Conservation (phyloP, 2,888 invertebrate species). For the Xestia c-nigrum region DNA sequence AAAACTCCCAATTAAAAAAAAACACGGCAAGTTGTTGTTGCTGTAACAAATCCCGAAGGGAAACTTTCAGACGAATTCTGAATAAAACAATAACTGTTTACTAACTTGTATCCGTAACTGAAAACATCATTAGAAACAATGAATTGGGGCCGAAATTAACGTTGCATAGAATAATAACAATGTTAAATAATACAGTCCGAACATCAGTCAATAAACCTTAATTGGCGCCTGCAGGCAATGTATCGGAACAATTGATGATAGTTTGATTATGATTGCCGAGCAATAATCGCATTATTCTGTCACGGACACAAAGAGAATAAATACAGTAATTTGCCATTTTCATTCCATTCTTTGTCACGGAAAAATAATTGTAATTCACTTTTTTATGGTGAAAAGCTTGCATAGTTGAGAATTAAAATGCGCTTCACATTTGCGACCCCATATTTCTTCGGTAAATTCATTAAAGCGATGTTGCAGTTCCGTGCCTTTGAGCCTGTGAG, state of each 20-base stretch:
- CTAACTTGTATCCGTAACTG: neutral
- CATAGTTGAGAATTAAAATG: constrained; percentile 64
- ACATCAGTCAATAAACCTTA: constrained; percentile 51
- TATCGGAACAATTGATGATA: constrained; percentile 60
- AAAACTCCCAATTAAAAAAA: constrained; percentile 6
- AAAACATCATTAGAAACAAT: constrained; percentile 8
- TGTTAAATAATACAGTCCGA: constrained; percentile 27
- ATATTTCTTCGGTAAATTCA: constrained; percentile 73
- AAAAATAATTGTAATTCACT: constrained; percentile 38
- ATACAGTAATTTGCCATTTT: constrained; percentile 45
- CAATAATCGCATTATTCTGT: constrained; percentile 53
- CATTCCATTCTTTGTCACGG: constrained; percentile 31
- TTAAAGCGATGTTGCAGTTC: constrained; percentile 67
- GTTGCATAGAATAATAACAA: constrained; percentile 34
- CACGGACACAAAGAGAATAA: constrained; percentile 51
- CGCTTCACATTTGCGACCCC: constrained; percentile 67
- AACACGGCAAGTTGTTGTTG: constrained; percentile 31
- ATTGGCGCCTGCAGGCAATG: constrained; percentile 61
- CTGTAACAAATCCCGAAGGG: constrained; percentile 20
- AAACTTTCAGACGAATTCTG: constrained; percentile 22
- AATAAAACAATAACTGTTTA: constrained; percentile 7
- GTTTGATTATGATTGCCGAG: constrained; percentile 57
- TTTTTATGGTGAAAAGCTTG: constrained; percentile 49
- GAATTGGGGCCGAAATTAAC: constrained; percentile 5
- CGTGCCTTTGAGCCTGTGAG: constrained; percentile 18